A percentile compares a stretch with the other conserved stretches of the same genome.
These are phyloP conservation scores for Xenentodon cancila DNA, from an alignment of 2,797 vertebrate species.

Conservation along the genomic window DNA sequence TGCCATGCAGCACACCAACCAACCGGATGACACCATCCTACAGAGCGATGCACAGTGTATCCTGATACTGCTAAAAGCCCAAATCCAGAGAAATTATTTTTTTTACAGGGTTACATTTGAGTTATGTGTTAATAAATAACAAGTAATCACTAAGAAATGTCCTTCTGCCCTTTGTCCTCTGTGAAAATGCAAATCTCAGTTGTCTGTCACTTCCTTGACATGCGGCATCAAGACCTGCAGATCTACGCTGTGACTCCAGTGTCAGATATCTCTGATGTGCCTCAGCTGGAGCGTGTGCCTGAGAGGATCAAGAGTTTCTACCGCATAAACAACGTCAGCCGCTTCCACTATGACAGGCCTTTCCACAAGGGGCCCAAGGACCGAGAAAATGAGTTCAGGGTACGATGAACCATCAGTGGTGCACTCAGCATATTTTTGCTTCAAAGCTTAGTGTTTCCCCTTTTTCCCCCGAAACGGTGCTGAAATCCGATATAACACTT, in stretches of 20 bases:
- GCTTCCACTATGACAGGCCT: slow-evolving; percentile 97
- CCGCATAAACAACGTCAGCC: slow-evolving; percentile 95
- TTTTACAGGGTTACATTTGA: slow-evolving; percentile 1
- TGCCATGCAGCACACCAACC: slow-evolving; percentile 99
- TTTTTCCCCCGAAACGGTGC: background rate
- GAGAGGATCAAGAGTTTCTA: slow-evolving; percentile 99
- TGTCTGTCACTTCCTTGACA: slow-evolving; percentile 83
- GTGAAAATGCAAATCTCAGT: slow-evolving; percentile 32
- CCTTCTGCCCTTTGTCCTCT: slow-evolving; percentile 10
- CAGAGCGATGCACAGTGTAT: slow-evolving; percentile 99
- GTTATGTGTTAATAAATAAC: background rate
- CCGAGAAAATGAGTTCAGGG: slow-evolving; percentile 99
- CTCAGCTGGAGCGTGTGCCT: slow-evolving; percentile 96
- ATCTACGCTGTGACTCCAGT: slow-evolving; percentile 98
- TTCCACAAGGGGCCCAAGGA: slow-evolving; percentile 98
- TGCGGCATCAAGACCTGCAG: slow-evolving; percentile 89
- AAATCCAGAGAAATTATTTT: background rate
- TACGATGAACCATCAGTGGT: slow-evolving; percentile 60
- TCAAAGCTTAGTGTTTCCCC: background rate
- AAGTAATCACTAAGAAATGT: slow-evolving; percentile 31
- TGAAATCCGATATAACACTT: background rate
- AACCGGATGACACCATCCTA: slow-evolving; percentile 94
- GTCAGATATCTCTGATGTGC: slow-evolving; percentile 92
- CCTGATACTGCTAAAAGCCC: slow-evolving; percentile 64
- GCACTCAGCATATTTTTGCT: slow-evolving; percentile 26